Percentiles rank a stretch among this genome's conserved stretches.
phyloP scores from a whole-genome alignment of 2,797 vertebrate species.

The Ispidina picta region DNA sequence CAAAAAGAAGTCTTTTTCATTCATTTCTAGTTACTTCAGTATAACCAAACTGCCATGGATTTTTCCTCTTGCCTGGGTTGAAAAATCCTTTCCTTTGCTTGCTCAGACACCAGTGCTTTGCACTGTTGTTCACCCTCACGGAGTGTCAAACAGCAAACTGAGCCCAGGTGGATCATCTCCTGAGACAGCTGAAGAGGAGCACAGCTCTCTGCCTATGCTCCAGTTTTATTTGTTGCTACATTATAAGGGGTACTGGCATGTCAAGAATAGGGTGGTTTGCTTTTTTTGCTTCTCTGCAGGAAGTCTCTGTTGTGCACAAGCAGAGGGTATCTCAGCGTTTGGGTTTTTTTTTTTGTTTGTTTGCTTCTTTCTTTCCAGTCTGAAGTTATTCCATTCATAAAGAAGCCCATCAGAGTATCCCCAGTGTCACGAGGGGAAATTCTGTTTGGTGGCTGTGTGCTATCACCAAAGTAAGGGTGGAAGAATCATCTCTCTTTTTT shows the following conservation, averaged over 20 bases:
- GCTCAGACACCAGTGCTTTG: background rate
- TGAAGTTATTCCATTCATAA: background rate
- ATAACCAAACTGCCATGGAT: background rate
- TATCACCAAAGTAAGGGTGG: background rate
- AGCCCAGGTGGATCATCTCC: background rate
- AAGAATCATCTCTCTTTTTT: background rate
- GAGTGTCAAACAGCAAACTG: background rate
- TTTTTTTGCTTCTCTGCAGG: background rate
- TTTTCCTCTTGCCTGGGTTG: background rate
- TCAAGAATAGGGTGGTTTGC: background rate
- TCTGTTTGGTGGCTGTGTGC: background rate
- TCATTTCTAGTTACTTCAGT: background rate
- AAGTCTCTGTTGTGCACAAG: background rate
- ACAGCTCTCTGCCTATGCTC: background rate
- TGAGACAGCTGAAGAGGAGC: background rate
- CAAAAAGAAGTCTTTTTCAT: background rate
- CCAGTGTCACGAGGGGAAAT: background rate
- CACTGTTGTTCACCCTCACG: background rate
- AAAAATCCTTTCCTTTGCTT: conserved; percentile 14
- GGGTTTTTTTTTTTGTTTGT: background rate
- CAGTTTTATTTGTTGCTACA: background rate
- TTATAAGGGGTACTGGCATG: background rate
- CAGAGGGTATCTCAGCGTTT: background rate
- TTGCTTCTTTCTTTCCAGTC: too few species aligned
- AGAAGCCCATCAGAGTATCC: background rate